Evolutionary conservation across 2,888 invertebrate genomes (phyloP).

Genomic region (Portevinia maculata): DNA sequence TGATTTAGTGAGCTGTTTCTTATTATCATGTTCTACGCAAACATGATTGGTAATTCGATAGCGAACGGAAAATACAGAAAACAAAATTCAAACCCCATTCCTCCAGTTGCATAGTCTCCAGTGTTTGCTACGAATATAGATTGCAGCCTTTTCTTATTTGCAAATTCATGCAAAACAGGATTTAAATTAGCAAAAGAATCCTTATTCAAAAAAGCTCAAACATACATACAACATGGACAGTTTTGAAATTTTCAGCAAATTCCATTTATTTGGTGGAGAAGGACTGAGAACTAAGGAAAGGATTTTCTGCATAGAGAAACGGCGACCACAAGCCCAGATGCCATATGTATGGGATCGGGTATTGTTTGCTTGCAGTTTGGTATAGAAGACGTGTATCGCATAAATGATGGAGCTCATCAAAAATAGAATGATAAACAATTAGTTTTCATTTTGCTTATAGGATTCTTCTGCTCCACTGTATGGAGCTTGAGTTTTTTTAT

Average conservation of each 20-base stretch:
- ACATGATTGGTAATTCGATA: constrained; percentile 12
- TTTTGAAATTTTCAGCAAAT: constrained; percentile 9
- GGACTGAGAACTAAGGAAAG: not conserved
- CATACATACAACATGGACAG: not conserved
- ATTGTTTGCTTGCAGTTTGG: not conserved
- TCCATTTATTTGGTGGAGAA: constrained; percentile 13
- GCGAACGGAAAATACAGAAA: constrained; percentile 4
- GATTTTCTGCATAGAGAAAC: constrained; percentile 6
- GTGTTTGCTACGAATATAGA: constrained; percentile 23
- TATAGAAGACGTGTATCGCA: constrained; percentile 32
- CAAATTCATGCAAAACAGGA: constrained; percentile 37
- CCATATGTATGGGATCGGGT: not conserved
- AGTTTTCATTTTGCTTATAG: constrained; percentile 2
- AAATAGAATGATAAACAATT: constrained; percentile 50
- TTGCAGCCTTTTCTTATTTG: not conserved
- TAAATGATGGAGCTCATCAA: constrained; percentile 46
- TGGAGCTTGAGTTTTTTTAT: constrained; percentile 1
- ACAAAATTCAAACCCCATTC: not conserved
- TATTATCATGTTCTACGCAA: not conserved
- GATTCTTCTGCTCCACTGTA: not conserved
- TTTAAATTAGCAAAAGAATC: constrained; percentile 34
- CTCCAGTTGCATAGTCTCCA: not conserved
- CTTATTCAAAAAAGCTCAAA: not conserved
- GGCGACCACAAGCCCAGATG: constrained; percentile 10
- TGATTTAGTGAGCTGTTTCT: too few relatives aligned